phyloP scores from a whole-genome alignment of 2,797 vertebrate species.

The Jordanella pulchra region DNA sequence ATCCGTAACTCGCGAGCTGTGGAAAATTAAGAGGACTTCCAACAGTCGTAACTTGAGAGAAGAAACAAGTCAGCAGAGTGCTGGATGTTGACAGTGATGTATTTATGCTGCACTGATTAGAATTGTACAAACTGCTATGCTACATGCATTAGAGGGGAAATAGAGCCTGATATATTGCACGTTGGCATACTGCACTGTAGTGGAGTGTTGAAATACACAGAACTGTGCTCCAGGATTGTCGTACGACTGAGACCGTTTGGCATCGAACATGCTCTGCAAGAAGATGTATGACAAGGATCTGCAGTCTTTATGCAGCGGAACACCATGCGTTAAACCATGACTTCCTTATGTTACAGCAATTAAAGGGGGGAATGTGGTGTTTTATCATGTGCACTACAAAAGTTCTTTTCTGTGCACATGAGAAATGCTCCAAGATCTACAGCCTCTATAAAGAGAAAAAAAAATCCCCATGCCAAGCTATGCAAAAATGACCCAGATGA shows the following conservation, averaged over 20 bases:
- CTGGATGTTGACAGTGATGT: constrained; percentile 64
- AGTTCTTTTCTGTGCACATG: constrained; percentile 7
- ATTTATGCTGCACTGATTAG: constrained; percentile 65
- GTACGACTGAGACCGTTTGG: constrained; percentile 45
- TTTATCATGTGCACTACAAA: constrained; percentile 24
- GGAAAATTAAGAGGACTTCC: constrained; percentile 67
- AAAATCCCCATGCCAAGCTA: constrained; percentile 12
- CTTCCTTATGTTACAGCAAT: constrained; percentile 40
- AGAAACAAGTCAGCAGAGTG: constrained; percentile 44
- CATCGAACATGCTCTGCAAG: constrained; percentile 32
- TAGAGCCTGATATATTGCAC: constrained; percentile 63
- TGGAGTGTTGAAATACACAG: constrained; percentile 59
- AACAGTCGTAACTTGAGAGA: constrained; percentile 64
- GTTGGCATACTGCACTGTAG: constrained; percentile 40
- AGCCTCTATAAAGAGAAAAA: constrained; percentile 9
- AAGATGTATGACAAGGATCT: constrained; percentile 36
- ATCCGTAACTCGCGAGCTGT: constrained; percentile 68
- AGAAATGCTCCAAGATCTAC: constrained; percentile 5
- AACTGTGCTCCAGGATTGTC: constrained; percentile 49
- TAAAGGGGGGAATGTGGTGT: constrained; percentile 25
- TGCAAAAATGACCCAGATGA: constrained; percentile 19
- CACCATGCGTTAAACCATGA: constrained; percentile 40
- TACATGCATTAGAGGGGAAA: constrained; percentile 65
- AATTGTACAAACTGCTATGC: constrained; percentile 66
- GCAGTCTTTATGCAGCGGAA: constrained; percentile 32